Evolutionary conservation across 2,113 vertebrate species (phyloP).

Genomic region (Procavia capensis): DNA sequence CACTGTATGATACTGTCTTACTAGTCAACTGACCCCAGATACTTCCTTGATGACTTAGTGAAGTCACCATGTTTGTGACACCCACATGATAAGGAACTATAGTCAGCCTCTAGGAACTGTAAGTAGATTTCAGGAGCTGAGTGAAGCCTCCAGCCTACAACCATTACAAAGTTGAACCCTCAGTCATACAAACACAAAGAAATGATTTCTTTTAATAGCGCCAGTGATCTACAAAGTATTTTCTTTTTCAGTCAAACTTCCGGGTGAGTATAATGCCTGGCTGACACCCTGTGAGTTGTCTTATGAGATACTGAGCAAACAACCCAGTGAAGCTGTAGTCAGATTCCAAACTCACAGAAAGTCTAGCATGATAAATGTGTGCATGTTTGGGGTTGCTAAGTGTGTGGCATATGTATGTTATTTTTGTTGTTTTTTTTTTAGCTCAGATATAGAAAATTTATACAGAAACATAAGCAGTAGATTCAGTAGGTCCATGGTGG

Average conservation of each 20-base stretch:
- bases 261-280: not conserved
- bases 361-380: not conserved
- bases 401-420: not conserved
- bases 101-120: not conserved
- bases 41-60: not conserved
- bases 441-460: not conserved
- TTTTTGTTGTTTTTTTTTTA: not conserved
- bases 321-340: not conserved
- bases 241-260: not conserved
- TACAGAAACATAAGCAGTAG: not conserved
- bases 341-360: not conserved
- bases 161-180: not conserved
- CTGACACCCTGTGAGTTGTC: rapidly evolving
- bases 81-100: not conserved
- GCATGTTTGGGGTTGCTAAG: not conserved
- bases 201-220: not conserved
- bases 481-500: not conserved
- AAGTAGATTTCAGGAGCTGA: not conserved
- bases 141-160: not conserved
- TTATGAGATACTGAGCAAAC: not conserved
- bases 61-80: not conserved
- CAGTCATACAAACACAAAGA: not conserved
- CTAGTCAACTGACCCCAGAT: not conserved
- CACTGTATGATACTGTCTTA: not conserved
- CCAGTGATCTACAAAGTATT: not conserved